These are phyloP conservation scores for Tortrix viridana DNA, from an alignment of 2,888 invertebrate species.

Conservation along the genomic window DNA sequence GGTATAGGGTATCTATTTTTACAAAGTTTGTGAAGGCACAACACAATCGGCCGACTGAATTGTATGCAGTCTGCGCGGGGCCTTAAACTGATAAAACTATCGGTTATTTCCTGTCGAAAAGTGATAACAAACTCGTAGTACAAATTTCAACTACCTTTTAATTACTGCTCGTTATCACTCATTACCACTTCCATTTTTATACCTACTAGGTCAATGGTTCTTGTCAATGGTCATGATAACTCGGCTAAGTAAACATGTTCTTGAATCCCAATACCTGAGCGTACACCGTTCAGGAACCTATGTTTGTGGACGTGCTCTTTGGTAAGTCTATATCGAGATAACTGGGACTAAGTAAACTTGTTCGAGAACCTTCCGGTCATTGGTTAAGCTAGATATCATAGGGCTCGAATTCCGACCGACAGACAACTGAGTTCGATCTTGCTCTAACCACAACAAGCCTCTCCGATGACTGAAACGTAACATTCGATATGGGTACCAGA, in stretches of 20 bases:
- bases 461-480: slow-evolving; percentile 2
- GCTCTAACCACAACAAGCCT: slow-evolving; percentile 11
- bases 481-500: slow-evolving; percentile 2
- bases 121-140: too few species aligned
- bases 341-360: slow-evolving; percentile 26
- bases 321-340: slow-evolving; percentile 2
- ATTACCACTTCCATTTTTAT: too few species aligned
- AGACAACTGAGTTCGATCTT: slow-evolving; percentile 9
- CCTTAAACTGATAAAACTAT: too few species aligned
- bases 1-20: too few species aligned
- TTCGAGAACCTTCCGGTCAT: slow-evolving; percentile 22
- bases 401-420: slow-evolving; percentile 10
- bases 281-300: background rate
- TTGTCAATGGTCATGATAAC: background rate
- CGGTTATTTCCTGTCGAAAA: too few species aligned
- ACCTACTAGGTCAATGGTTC: too few species aligned
- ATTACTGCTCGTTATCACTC: background rate
- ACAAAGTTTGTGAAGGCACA: too few species aligned
- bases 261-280: slow-evolving; percentile 8
- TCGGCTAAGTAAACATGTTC: slow-evolving; percentile 4
- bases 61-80: too few species aligned
- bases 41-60: too few species aligned
- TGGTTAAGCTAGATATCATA: slow-evolving; percentile 6
- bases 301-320: slow-evolving; percentile 19
- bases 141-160: background rate